Evolutionary conservation across 2,113 vertebrate genomes (phyloP).

Genomic region (Rhinopomastus cyanomelas): DNA sequence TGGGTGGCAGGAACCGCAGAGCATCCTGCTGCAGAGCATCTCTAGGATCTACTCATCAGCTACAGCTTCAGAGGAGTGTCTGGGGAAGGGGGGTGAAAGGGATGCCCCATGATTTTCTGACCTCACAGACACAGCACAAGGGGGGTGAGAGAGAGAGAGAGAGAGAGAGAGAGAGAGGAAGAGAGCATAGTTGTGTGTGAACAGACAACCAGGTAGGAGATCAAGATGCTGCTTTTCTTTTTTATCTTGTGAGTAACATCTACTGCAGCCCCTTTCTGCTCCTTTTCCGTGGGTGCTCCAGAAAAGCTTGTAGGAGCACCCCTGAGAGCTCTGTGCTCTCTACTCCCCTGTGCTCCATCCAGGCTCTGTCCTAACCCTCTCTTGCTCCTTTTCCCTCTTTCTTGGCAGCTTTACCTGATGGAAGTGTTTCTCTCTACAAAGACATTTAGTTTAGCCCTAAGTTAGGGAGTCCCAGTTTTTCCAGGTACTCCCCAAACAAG

Average conservation of each 20-base stretch:
- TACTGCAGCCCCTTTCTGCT: background rate
- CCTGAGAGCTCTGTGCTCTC: background rate
- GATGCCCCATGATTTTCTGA: background rate
- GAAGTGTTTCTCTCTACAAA: background rate
- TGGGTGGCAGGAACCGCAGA: background rate
- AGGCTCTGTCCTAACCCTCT: background rate
- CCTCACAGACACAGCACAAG: background rate
- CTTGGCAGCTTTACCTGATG: background rate
- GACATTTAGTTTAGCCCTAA: background rate
- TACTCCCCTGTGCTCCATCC: accelerated
- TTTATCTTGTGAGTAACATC: background rate
- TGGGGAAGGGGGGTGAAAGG: background rate
- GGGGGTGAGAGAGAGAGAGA: background rate
- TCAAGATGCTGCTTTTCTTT: background rate
- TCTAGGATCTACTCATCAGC: background rate
- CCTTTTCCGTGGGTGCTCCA: background rate
- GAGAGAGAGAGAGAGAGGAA: background rate
- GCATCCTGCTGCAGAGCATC: too few relatives aligned
- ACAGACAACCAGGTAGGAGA: background rate
- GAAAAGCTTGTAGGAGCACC: background rate
- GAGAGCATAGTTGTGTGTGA: background rate
- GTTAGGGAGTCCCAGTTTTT: background rate
- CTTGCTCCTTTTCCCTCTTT: background rate
- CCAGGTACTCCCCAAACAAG: background rate
- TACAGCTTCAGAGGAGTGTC: background rate